Conservation (phyloP, 1,140 invertebrate species). For the Melitaea cinxia region DNA sequence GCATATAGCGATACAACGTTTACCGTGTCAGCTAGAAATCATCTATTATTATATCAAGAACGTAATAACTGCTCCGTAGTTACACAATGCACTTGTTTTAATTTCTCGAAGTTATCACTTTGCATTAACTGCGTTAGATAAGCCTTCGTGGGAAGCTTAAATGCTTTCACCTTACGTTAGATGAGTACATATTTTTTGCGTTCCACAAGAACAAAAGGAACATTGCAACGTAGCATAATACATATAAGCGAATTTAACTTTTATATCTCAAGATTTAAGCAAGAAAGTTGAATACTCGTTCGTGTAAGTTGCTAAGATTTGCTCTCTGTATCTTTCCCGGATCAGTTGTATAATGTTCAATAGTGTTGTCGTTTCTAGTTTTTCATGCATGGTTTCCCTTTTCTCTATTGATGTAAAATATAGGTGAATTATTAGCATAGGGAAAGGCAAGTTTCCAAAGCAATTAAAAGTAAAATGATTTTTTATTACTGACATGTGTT, state of each 20-base stretch:
- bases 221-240: constrained; percentile 12
- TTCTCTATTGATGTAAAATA: constrained; percentile 36
- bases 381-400: constrained; percentile 44
- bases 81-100: constrained; percentile 40
- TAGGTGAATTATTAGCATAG: constrained; percentile 23
- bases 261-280: background rate
- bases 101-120: constrained; percentile 45
- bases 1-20: too few species aligned
- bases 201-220: constrained; percentile 46
- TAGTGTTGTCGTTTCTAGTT: constrained; percentile 36
- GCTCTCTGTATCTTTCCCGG: constrained; percentile 32
- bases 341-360: constrained; percentile 40
- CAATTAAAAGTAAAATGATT: constrained; percentile 22
- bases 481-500: background rate
- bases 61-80: constrained; percentile 19
- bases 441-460: constrained; percentile 15
- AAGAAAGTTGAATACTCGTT: background rate
- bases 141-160: constrained; percentile 49
- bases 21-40: too few species aligned
- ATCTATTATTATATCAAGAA: constrained; percentile 1
- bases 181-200: constrained; percentile 52
- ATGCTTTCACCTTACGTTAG: constrained; percentile 52
- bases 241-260: constrained; percentile 17
- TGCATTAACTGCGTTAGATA: constrained; percentile 43
- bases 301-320: constrained; percentile 1